Base-by-base conservation (phyloP, 2,888 invertebrate species). In the Drosophila parthenogenetica region DNA sequence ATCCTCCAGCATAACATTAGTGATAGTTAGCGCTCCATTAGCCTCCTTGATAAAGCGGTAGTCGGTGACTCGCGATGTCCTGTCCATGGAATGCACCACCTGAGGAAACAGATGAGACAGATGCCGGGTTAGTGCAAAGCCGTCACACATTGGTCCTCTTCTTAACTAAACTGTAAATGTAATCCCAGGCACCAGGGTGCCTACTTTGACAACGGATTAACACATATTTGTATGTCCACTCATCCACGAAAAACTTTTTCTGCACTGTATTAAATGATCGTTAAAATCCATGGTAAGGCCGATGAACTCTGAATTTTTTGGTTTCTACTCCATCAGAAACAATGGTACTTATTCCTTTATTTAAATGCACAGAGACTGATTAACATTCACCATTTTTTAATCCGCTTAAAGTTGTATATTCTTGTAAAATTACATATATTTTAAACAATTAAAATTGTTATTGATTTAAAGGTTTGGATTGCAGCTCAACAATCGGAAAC, bases 1-100 rank as follows among this genome's bases (percentile, higher is more conserved):
- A 86, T 95, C 95, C 89, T 95, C 95, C 11, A 92, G 88, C 92
- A 92, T 92, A n/a, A 92, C 92, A 78, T 92, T 92, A 66, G 90
- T 92, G 57, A 92, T 92, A 77, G 92, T 92, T 68, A 92, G 83
- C 45, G 91, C 92, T 19, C 92, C 92, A 81, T 91, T 90, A 63
- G 91, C 86, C 77, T 92, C 92, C 73, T 91, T 92, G 57, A 92
- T 91, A 76, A 92, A 92, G 76, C 92, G 92, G 85, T 91, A 92
- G 85, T 92, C 92, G 50, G 92, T 92, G 67, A 91, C 90, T 57
- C 92, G 88, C 49, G 89, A 81, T n/a, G 91, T 91, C 63, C 91
- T 90, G 77, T 92, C 92, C 83, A 91, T 91, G 66, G 92, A 91
- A 65, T 92, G 91, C 40, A 92, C 91, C 78, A 91, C 90, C 92